Conservation (phyloP, 2,113 vertebrate genomes). For the Boulengeromyrus knoepffleri region DNA sequence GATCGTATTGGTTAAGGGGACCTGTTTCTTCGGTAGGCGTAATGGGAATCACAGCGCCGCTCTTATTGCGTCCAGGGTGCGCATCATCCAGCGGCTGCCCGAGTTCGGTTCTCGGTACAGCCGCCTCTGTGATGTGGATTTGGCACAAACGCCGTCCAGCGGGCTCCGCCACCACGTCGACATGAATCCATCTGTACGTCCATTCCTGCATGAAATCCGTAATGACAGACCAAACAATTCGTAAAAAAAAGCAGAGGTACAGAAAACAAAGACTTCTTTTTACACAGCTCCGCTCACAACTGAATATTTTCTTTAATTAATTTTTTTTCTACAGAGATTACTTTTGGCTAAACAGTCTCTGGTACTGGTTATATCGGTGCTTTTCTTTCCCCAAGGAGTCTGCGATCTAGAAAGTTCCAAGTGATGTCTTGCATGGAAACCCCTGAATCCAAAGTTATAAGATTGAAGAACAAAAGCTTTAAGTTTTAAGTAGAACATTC, state of each 20-base stretch:
- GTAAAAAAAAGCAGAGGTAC: not conserved
- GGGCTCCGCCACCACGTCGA: constrained; percentile 12
- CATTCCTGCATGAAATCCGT: constrained; percentile 17
- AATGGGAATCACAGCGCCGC: not conserved
- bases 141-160: constrained; percentile 10
- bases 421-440: not conserved
- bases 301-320: not conserved
- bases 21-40: not conserved
- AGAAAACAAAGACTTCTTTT: constrained; percentile 18
- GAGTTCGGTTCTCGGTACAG: not conserved
- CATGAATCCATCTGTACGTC: constrained; percentile 20
- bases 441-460: not conserved
- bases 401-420: not conserved
- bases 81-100: not conserved
- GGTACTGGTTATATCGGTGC: not conserved
- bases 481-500: not conserved
- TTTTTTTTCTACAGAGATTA: constrained; percentile 2
- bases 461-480: not conserved
- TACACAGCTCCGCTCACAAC: constrained; percentile 5
- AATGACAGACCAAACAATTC: constrained; percentile 19
- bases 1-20: not conserved
- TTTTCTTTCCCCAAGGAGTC: not conserved
- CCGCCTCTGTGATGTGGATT: constrained; percentile 30
- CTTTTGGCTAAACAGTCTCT: not conserved
- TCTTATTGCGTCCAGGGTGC: not conserved